Evolutionary conservation across 2,888 invertebrate species (phyloP).

Genomic region (Leucophenga montana): DNA sequence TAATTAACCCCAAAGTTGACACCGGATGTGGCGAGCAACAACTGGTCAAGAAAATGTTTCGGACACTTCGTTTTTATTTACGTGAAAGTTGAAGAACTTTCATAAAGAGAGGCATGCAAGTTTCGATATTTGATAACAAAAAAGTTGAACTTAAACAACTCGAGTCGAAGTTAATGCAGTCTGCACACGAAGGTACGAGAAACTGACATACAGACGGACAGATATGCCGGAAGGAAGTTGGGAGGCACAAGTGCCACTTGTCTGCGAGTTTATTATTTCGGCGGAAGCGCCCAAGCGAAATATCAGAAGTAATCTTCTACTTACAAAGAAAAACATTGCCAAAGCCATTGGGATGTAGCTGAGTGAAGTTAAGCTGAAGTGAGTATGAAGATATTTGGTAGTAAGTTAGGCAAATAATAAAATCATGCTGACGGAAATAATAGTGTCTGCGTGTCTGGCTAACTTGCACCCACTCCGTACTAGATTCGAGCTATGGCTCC

Average conservation of each 20-base stretch:
- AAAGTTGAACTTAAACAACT: conserved; percentile 29
- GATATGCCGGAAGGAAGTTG: conserved; percentile 1
- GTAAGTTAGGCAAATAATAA: conserved; percentile 46
- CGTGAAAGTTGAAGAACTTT: neutral
- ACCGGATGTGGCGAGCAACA: conserved; percentile 65
- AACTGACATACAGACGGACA: conserved; percentile 30
- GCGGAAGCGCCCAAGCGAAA: conserved; percentile 55
- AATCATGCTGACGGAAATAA: conserved; percentile 68
- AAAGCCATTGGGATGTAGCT: neutral
- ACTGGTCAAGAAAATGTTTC: conserved; percentile 55
- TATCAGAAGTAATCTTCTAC: conserved; percentile 56
- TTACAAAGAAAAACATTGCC: conserved; percentile 22
- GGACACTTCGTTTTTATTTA: neutral
- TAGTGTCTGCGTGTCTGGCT: conserved; percentile 59
- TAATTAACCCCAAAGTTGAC: conserved; percentile 64
- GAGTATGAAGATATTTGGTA: conserved; percentile 24
- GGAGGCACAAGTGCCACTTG: conserved; percentile 21
- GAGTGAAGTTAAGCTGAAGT: conserved; percentile 8
- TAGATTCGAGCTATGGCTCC: conserved; percentile 19
- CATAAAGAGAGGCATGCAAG: conserved; percentile 37
- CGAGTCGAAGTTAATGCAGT: conserved; percentile 18
- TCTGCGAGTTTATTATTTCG: conserved; percentile 54
- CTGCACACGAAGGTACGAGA: neutral
- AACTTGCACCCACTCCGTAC: conserved; percentile 31
- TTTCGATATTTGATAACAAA: conserved; percentile 43